Conservation (phyloP, 2,888 invertebrate species). For the Athalia cordata region DNA sequence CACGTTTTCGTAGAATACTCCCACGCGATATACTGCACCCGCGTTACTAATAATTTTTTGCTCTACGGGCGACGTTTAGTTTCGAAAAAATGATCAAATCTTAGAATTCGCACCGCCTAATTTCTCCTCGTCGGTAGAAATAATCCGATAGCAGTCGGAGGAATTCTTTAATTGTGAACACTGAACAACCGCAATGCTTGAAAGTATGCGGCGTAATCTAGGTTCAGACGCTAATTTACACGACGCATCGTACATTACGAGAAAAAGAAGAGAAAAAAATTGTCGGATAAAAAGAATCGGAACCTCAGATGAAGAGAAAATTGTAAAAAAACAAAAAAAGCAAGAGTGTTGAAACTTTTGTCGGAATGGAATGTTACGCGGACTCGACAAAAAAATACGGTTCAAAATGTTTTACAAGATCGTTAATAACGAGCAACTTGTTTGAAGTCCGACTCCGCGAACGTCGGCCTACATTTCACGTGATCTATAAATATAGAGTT, state of each 20-base stretch:
- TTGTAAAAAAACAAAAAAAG: background rate
- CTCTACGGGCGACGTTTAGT: no score
- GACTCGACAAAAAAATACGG: background rate
- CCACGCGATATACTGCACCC: no score
- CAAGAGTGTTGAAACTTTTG: background rate
- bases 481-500: conserved; percentile 26
- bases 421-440: conserved; percentile 7
- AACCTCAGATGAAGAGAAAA: no score
- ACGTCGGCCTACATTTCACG: background rate
- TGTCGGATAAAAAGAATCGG: no score
- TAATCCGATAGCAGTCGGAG: conserved; percentile 12
- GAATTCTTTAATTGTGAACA: background rate
- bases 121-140: background rate
- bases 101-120: no score
- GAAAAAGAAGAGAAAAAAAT: no score
- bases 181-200: background rate
- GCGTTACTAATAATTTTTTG: no score
- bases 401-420: conserved; percentile 23
- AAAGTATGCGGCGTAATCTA: conserved; percentile 16
- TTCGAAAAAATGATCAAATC: no score
- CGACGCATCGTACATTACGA: background rate
- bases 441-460: conserved; percentile 30
- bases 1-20: background rate
- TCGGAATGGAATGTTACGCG: background rate
- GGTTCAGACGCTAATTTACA: background rate